Percentiles rank a stretch among this genome's conserved stretches.
Evolutionary conservation across 2,888 invertebrate genomes (phyloP).

Genomic region (Drosophila prolongata): DNA sequence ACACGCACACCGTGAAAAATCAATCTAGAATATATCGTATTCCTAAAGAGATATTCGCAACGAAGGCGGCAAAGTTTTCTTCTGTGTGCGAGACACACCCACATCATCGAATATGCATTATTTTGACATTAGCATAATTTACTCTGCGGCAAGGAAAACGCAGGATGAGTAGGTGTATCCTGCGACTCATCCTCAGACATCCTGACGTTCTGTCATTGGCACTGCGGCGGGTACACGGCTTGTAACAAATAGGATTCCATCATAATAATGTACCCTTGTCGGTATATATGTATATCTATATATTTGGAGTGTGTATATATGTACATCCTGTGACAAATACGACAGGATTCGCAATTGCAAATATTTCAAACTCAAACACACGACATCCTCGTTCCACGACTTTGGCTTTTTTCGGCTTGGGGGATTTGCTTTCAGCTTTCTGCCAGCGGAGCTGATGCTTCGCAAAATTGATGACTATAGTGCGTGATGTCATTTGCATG

Average conservation of each 20-base stretch:
- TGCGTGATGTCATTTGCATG: slow-evolving; percentile 80
- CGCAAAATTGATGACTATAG: slow-evolving; percentile 77
- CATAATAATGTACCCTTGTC: slow-evolving; percentile 70
- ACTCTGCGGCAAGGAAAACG: slow-evolving; percentile 54
- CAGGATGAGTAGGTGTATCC: slow-evolving; percentile 27
- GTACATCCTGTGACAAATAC: slow-evolving; percentile 76
- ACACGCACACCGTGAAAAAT: slow-evolving; percentile 39
- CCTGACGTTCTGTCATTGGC: slow-evolving; percentile 64
- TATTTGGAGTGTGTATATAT: slow-evolving; percentile 8
- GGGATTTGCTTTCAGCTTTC: slow-evolving; percentile 42
- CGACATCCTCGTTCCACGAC: slow-evolving; percentile 37
- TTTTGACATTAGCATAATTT: slow-evolving; percentile 84
- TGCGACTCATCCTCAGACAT: slow-evolving; percentile 32
- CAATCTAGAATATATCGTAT: slow-evolving; percentile 27
- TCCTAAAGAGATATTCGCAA: slow-evolving; percentile 10
- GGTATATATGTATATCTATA: background rate
- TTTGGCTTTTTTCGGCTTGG: slow-evolving; percentile 38
- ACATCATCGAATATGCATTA: slow-evolving; percentile 81
- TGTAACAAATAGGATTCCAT: slow-evolving; percentile 81
- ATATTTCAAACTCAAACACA: slow-evolving; percentile 76
- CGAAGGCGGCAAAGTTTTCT: slow-evolving; percentile 24
- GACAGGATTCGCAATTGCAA: slow-evolving; percentile 79
- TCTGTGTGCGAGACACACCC: slow-evolving; percentile 33
- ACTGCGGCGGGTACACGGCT: slow-evolving; percentile 61
- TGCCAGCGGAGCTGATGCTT: slow-evolving; percentile 43